Conservation (phyloP, 2,797 vertebrate genomes). For the Lophius americanus region DNA sequence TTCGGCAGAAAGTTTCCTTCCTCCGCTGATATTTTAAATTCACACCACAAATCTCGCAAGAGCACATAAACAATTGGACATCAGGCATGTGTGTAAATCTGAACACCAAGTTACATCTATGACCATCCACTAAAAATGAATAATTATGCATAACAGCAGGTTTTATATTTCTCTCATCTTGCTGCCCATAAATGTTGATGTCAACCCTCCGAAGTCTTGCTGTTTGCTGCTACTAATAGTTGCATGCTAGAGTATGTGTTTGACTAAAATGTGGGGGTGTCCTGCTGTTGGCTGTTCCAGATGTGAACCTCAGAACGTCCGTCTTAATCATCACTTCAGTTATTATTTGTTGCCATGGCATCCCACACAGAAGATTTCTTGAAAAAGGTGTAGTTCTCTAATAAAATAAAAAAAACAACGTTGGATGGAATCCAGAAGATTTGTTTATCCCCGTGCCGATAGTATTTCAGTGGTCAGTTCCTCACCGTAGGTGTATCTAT, state of each 20-base stretch:
- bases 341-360: slow-evolving; percentile 46
- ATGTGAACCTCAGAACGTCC: slow-evolving; percentile 39
- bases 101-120: not conserved
- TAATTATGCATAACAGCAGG: not conserved
- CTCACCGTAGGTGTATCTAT: no score
- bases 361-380: slow-evolving; percentile 25
- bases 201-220: slow-evolving; percentile 38
- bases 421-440: no score
- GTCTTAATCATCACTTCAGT: slow-evolving; percentile 49
- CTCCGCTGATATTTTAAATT: slow-evolving; percentile 21
- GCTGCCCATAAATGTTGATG: slow-evolving; percentile 26
- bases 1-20: not conserved
- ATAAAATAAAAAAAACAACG: slow-evolving; percentile 21
- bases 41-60: not conserved
- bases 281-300: slow-evolving; percentile 54
- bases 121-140: not conserved
- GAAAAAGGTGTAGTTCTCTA: slow-evolving; percentile 30
- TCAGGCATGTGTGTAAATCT: not conserved
- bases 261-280: slow-evolving; percentile 8
- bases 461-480: no score
- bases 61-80: not conserved
- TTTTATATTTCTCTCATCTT: not conserved
- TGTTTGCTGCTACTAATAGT: slow-evolving; percentile 47
- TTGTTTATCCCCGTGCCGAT: no score
- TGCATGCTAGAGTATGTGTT: slow-evolving; percentile 4